A percentile compares a stretch with the other conserved stretches of the same genome.
These are phyloP conservation scores for Drosophila athabasca DNA, from an alignment of 1,140 invertebrate species.

Conservation along the genomic window DNA sequence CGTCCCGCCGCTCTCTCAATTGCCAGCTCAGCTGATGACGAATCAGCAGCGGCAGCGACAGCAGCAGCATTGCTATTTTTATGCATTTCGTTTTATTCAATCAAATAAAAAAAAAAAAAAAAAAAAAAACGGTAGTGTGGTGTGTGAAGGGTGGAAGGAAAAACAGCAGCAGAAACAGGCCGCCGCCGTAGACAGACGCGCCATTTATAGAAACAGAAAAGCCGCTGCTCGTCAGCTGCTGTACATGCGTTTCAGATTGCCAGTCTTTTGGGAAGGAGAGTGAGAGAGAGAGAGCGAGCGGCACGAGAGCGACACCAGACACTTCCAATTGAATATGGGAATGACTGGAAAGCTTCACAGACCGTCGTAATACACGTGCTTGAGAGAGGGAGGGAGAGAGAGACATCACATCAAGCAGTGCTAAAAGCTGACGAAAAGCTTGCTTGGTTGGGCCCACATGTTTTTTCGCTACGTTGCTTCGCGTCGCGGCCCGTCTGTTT, in stretches of 20 bases:
- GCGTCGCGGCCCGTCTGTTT: slow-evolving; percentile 50
- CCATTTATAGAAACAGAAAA: slow-evolving; percentile 70
- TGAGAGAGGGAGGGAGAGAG: slow-evolving; percentile 34
- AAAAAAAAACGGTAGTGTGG: slow-evolving; percentile 56
- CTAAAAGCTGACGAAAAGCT: slow-evolving; percentile 59
- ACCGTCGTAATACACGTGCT: slow-evolving; percentile 44
- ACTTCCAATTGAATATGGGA: slow-evolving; percentile 51
- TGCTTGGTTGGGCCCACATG: slow-evolving; percentile 60
- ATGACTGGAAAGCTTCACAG: slow-evolving; percentile 66
- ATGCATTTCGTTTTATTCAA: slow-evolving; percentile 78
- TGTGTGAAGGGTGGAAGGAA: slow-evolving; percentile 17
- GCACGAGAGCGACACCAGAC: neutral
- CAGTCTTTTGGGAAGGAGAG: slow-evolving; percentile 17
- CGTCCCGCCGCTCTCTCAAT: slow-evolving; percentile 20
- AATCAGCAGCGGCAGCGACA: slow-evolving; percentile 41
- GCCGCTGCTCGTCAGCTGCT: slow-evolving; percentile 53
- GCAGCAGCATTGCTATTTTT: slow-evolving; percentile 71
- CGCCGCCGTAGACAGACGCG: slow-evolving; percentile 41
- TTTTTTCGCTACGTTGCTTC: slow-evolving; percentile 61
- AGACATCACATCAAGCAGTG: slow-evolving; percentile 4
- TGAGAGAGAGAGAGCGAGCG: slow-evolving; percentile 25
- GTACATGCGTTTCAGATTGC: slow-evolving; percentile 4
- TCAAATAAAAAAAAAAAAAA: slow-evolving; percentile 27
- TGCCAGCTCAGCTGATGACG: slow-evolving; percentile 79
- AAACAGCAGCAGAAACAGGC: slow-evolving; percentile 26